phyloP scores from a whole-genome alignment of 2,113 vertebrate species.

The Camarhynchus parvulus region DNA sequence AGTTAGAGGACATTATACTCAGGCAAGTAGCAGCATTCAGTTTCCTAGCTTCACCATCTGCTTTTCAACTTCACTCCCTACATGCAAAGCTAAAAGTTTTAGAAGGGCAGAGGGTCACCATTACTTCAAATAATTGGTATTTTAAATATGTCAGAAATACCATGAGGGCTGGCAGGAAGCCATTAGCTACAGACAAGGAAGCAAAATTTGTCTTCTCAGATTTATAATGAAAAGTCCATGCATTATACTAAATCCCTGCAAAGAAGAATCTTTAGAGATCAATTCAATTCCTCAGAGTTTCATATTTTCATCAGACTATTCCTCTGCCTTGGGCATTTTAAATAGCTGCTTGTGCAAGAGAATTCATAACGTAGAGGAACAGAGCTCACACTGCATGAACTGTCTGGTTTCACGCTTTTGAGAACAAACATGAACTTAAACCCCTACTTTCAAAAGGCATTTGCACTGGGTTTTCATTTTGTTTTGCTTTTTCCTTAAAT shows the following conservation, averaged over 20 bases:
- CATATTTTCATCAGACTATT: neutral
- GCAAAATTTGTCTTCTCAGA: neutral
- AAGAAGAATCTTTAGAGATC: neutral
- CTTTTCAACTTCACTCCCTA: conserved; percentile 12
- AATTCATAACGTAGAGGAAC: neutral
- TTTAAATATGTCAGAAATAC: conserved; percentile 52
- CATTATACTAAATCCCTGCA: neutral
- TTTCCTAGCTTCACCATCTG: neutral
- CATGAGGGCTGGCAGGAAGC: conserved; percentile 19
- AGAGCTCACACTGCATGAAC: neutral
- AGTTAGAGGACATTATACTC: neutral
- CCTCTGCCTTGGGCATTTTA: neutral
- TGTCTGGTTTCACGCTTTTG: neutral
- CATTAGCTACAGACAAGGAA: conserved; percentile 9
- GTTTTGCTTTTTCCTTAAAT: neutral
- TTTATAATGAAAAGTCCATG: neutral
- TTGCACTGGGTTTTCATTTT: neutral
- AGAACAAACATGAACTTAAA: neutral
- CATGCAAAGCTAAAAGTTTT: neutral
- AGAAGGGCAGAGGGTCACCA: neutral
- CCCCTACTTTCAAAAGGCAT: neutral
- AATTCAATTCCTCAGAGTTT: neutral
- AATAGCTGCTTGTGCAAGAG: neutral
- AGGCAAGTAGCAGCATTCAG: neutral
- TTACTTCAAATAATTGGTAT: conserved; percentile 41